Conservation (phyloP, 1,140 invertebrate genomes). For the Pectinophora gossypiella region DNA sequence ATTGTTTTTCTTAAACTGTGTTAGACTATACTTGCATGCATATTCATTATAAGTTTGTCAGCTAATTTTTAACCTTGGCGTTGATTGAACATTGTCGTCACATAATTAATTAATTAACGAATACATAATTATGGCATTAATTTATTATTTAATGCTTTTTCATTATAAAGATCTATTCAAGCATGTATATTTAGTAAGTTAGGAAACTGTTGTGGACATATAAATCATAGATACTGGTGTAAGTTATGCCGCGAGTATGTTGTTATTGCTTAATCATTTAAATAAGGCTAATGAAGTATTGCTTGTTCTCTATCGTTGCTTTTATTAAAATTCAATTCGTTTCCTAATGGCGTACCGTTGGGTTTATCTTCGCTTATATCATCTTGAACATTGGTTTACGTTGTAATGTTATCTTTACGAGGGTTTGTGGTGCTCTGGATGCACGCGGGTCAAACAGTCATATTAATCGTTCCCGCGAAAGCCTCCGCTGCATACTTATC, state of each 20-base stretch:
- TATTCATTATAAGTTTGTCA: conserved; percentile 49
- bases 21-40: conserved; percentile 32
- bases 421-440: conserved; percentile 11
- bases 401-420: conserved; percentile 35
- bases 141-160: conserved; percentile 44
- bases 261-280: conserved; percentile 51
- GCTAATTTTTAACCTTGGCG: conserved; percentile 49
- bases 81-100: conserved; percentile 55
- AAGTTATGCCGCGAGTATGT: conserved; percentile 31
- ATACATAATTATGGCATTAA: conserved; percentile 48
- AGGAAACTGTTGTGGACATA: conserved; percentile 27
- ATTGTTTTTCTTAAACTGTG: not conserved
- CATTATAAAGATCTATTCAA: conserved; percentile 38
- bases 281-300: conserved; percentile 55
- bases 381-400: conserved; percentile 32
- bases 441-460: conserved; percentile 39
- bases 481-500: conserved; percentile 57
- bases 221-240: conserved; percentile 44
- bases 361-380: conserved; percentile 15
- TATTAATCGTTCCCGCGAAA: conserved; percentile 47
- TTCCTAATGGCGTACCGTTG: not conserved
- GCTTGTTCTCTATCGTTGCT: conserved; percentile 21
- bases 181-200: conserved; percentile 40
- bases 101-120: conserved; percentile 60
- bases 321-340: not conserved